Percentiles rank a stretch among this genome's conserved stretches.
Evolutionary conservation across 1,140 invertebrate genomes (phyloP).

Genomic region (Brachionus rotundiformis): DNA sequence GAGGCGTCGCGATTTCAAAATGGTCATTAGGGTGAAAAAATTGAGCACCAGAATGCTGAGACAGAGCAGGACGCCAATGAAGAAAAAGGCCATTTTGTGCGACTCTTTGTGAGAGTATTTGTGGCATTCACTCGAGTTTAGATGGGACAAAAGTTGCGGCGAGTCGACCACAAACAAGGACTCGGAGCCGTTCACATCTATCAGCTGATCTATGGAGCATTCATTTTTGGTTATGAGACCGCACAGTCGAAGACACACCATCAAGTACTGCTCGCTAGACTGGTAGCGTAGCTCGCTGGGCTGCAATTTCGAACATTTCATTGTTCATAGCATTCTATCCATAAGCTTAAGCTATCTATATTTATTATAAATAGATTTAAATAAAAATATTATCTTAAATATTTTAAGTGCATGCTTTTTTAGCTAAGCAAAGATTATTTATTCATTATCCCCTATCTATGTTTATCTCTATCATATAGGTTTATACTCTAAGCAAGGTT

Average conservation of each 20-base stretch:
- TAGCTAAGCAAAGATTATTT: slow-evolving; percentile 2
- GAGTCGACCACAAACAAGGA: neutral
- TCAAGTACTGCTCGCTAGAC: slow-evolving; percentile 31
- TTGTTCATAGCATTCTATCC: neutral
- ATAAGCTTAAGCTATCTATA: neutral
- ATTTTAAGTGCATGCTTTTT: neutral
- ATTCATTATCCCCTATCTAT: neutral
- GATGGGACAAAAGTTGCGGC: slow-evolving; percentile 25
- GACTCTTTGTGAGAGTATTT: slow-evolving; percentile 37
- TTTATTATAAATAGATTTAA: slow-evolving; percentile 9
- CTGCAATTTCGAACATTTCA: slow-evolving; percentile 14
- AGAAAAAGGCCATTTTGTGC: slow-evolving; percentile 29
- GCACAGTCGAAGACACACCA: slow-evolving; percentile 16
- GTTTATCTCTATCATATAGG: neutral
- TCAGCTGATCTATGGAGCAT: slow-evolving; percentile 28
- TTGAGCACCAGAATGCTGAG: neutral
- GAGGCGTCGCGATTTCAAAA: slow-evolving; percentile 17
- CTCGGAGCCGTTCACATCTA: neutral
- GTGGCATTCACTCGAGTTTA: slow-evolving; percentile 41
- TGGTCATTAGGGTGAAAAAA: slow-evolving; percentile 9
- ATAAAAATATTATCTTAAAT: neutral
- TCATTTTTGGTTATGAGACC: slow-evolving; percentile 24
- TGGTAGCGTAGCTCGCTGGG: neutral
- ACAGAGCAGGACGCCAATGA: slow-evolving; percentile 4
- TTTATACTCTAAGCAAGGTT: slow-evolving; percentile 9